These are phyloP conservation scores for Julus scandinavius DNA, from an alignment of 2,888 invertebrate species.

Conservation along the genomic window DNA sequence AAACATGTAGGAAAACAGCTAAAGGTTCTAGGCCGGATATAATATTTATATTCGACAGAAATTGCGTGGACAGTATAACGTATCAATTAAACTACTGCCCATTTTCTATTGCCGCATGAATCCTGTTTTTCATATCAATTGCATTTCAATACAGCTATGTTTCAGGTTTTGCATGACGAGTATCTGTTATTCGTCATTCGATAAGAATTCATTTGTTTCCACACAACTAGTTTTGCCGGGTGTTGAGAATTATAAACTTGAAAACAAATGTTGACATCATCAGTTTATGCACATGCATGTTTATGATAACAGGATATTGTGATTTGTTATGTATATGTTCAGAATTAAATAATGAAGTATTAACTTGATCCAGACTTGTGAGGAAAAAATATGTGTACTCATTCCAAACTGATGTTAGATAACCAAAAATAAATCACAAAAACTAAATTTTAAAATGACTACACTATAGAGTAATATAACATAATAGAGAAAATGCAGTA, in stretches of 20 bases:
- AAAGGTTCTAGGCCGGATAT: not conserved
- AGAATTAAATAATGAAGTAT: too few species aligned
- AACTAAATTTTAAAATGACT: too few species aligned
- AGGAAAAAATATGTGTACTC: too few species aligned
- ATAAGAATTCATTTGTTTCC: not conserved
- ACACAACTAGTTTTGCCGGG: not conserved
- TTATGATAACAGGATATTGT: conserved; percentile 1
- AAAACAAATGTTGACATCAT: not conserved
- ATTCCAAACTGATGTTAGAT: too few species aligned
- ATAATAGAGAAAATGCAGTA: too few species aligned
- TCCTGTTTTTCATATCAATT: not conserved
- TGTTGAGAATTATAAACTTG: not conserved
- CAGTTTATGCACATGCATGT: not conserved
- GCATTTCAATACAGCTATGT: not conserved
- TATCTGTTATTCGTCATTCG: not conserved
- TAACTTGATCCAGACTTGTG: too few species aligned
- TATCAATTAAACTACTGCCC: not conserved
- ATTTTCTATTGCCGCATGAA: not conserved
- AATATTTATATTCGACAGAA: conserved; percentile 4
- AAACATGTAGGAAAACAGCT: not conserved
- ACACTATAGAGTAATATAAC: too few species aligned
- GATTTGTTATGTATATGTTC: too few species aligned
- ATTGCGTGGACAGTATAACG: not conserved
- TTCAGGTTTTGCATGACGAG: not conserved
- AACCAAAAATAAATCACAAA: too few species aligned